Percentiles rank a stretch among this genome's conserved stretches.
These are phyloP conservation scores for Stichopus horrens DNA, from an alignment of 53 echinoderm and acorn worm species.

Conservation along the genomic window DNA sequence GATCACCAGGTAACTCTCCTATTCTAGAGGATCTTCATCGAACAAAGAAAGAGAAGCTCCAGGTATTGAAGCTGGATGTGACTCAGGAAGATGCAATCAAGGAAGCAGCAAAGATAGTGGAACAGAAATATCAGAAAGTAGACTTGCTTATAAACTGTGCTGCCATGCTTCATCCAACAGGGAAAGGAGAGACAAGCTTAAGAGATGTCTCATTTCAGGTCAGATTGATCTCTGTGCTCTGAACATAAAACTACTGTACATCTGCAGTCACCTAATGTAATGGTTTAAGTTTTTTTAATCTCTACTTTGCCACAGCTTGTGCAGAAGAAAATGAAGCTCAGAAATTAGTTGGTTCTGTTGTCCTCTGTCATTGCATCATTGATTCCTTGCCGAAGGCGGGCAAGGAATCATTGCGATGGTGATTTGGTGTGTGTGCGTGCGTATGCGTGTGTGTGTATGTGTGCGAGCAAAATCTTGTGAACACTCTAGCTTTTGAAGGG, in stretches of 20 bases:
- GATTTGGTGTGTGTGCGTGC: no score
- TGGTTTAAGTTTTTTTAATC: neutral
- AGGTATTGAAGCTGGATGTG: constrained; percentile 66
- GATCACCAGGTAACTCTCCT: constrained; percentile 54
- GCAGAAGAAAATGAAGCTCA: no score
- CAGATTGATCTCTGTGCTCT: neutral
- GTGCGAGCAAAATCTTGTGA: no score
- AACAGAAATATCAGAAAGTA: constrained; percentile 35
- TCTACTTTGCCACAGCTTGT: no score
- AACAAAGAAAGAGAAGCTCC: constrained; percentile 39
- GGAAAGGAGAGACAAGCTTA: constrained; percentile 87
- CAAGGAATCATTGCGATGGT: no score
- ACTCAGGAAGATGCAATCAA: constrained; percentile 57
- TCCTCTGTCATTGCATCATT: neutral
- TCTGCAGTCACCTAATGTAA: neutral
- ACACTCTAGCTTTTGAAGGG: no score
- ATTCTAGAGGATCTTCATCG: constrained; percentile 45
- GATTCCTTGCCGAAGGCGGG: neutral
- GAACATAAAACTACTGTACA: neutral
- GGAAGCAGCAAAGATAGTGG: constrained; percentile 41
- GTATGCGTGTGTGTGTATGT: no score
- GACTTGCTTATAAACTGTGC: constrained; percentile 90
- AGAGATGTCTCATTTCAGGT: constrained; percentile 64
- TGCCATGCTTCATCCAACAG: constrained; percentile 80
- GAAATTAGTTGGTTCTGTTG: no score